Conservation (phyloP, 2,113 vertebrate genomes). For the Oryzias javanicus region DNA sequence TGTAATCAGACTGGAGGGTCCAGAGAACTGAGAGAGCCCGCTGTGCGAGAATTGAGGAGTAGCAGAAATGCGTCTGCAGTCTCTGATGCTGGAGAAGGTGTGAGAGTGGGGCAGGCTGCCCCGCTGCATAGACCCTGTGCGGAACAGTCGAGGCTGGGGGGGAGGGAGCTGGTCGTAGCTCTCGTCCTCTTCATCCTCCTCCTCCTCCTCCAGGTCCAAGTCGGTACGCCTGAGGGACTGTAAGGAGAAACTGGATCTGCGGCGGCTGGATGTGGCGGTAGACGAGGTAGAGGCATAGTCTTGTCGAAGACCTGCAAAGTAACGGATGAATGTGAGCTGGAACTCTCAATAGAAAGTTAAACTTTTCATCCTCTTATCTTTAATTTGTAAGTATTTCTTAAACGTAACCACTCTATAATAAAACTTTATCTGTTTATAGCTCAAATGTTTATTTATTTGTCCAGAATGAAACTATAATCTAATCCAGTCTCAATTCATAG, state of each 20-base stretch:
- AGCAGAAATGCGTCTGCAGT: constrained; percentile 86
- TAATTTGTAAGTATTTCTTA: constrained; percentile 33
- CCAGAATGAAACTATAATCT: background rate
- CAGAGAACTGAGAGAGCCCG: constrained; percentile 80
- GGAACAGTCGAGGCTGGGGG: constrained; percentile 88
- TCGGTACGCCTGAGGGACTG: constrained; percentile 82
- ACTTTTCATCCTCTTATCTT: constrained; percentile 20
- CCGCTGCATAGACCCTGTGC: constrained; percentile 85
- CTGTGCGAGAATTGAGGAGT: constrained; percentile 84
- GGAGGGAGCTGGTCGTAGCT: constrained; percentile 92
- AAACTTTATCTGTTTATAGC: constrained; percentile 19
- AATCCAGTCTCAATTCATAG: background rate
- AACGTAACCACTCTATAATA: constrained; percentile 14
- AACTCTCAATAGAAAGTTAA: background rate
- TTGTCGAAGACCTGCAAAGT: constrained; percentile 87
- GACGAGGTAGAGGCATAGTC: constrained; percentile 94
- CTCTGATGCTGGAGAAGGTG: constrained; percentile 93
- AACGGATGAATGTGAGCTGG: constrained; percentile 1
- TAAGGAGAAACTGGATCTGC: constrained; percentile 86
- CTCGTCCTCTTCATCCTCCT: constrained; percentile 88
- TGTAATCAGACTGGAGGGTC: constrained; percentile 78
- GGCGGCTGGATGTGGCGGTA: constrained; percentile 84
- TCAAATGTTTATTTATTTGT: constrained; percentile 18
- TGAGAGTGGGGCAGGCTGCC: constrained; percentile 89
- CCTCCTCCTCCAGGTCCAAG: constrained; percentile 86